Base-by-base conservation (phyloP, 2,797 vertebrate species). In the Danio tinwini region DNA sequence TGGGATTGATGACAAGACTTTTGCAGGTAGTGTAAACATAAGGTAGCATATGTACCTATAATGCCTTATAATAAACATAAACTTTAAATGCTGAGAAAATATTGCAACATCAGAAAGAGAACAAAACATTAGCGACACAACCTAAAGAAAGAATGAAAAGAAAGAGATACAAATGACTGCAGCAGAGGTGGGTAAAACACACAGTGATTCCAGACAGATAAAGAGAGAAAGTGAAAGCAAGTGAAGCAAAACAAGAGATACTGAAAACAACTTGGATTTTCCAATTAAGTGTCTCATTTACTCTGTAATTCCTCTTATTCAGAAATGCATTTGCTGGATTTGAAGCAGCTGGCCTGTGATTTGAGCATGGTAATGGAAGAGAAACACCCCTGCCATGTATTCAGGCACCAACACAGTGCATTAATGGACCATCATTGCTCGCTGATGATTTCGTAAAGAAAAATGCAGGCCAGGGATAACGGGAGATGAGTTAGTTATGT, bases 221-320 rank as follows among this genome's bases (percentile, higher is more conserved):
- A 63, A 78, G 50, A 68, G 37, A 78, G 55, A 74, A 49, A 17
- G 21, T 13, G 17, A 50, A 21, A 58, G 29, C 19, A 71, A 9
- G 49, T 7, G 29, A 67, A 39, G 19, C 6, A 55, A 29, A 70
- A 62, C 59, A 40, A 65, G 45, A 76, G 55, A 79, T 42, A 72
- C 69, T 82, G 84, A 47, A 86, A 83, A 86, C 82, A 87, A 88
- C 84, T 86, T 84, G 86, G 88, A 89, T 89, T 89, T 92, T 92
- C 89, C 91, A 93, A 94, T 94, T 93, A 94, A 94, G 93, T 93
- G 91, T 93, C 89, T 93, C 92, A 94, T 94, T 95, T 92, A 90
- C 86, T 85, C 87, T 82, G 85, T 93, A 91, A 94, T 94, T 93
- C 89, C 85, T 92, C 89, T 90, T 89, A 90, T 92, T 91, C 90